Percentiles rank a stretch among this genome's conserved stretches.
Conservation (phyloP, 2,888 invertebrate species). For the Amaurobius ferox region DNA sequence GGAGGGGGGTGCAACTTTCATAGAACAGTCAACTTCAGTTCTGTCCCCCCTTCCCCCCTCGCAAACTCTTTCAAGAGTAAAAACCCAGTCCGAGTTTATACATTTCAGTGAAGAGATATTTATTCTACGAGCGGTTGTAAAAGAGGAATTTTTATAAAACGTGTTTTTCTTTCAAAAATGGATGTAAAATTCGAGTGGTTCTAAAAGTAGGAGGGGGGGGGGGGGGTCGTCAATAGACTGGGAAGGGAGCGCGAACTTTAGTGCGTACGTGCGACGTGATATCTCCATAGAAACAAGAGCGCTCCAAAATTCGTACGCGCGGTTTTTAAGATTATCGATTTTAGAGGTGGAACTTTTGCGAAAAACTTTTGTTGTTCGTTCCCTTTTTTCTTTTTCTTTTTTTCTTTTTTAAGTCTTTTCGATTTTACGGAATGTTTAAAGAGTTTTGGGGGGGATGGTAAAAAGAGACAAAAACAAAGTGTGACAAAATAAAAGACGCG, state of each 20-base stretch:
- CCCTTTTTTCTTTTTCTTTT: background rate
- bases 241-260: slow-evolving; percentile 39
- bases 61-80: background rate
- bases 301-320: slow-evolving; percentile 47
- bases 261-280: slow-evolving; percentile 29
- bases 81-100: background rate
- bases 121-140: background rate
- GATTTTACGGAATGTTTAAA: slow-evolving; percentile 15
- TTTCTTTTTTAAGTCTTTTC: slow-evolving; percentile 17
- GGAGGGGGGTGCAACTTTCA: background rate
- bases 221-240: slow-evolving; percentile 64
- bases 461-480: slow-evolving; percentile 49
- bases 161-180: slow-evolving; percentile 60
- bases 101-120: slow-evolving; percentile 14
- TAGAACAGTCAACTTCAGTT: background rate
- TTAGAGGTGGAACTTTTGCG: slow-evolving; percentile 39
- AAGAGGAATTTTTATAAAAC: slow-evolving; percentile 55
- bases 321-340: slow-evolving; percentile 70
- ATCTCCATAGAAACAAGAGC: slow-evolving; percentile 42
- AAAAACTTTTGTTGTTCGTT: slow-evolving; percentile 50
- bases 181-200: slow-evolving; percentile 65
- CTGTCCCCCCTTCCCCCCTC: background rate
- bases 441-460: slow-evolving; percentile 1
- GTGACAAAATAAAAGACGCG: slow-evolving; percentile 61
- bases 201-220: slow-evolving; percentile 35